Evolutionary conservation across 2,113 vertebrate genomes (phyloP).

Genomic region (Panurus biarmicus): DNA sequence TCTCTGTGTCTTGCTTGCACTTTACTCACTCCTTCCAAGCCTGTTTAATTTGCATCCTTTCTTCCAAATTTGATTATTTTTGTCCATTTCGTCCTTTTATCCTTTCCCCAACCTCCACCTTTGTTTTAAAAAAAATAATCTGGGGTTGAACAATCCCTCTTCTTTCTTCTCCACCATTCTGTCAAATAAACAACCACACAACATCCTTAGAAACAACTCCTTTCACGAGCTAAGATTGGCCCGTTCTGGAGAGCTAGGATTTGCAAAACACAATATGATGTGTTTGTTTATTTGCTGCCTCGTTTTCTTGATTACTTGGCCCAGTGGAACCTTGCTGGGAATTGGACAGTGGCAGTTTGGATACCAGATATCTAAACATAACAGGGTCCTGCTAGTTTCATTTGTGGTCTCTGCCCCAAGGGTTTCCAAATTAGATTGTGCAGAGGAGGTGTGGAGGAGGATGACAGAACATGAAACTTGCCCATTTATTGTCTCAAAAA

Average conservation of each 20-base stretch:
- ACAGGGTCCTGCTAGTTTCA: neutral
- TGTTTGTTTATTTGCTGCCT: neutral
- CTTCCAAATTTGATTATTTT: neutral
- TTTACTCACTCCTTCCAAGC: constrained; percentile 10
- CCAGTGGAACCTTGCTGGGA: neutral
- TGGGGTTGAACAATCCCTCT: neutral
- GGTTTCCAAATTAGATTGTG: neutral
- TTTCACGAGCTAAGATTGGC: neutral
- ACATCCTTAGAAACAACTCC: neutral
- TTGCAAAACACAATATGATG: neutral
- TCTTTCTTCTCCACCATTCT: neutral
- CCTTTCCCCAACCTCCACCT: neutral
- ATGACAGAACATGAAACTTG: accelerated
- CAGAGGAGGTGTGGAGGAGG: neutral
- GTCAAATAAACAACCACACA: neutral
- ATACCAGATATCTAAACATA: neutral
- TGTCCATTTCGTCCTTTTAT: neutral
- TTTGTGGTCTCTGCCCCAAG: neutral
- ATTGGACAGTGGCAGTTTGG: accelerated
- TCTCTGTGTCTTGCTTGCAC: neutral
- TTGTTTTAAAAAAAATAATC: neutral
- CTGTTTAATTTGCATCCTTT: constrained; percentile 36
- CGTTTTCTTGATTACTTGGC: neutral
- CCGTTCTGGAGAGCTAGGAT: neutral
- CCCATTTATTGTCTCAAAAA: neutral